A percentile compares a stretch with the other conserved stretches of the same genome.
phyloP scores from a whole-genome alignment of 2,888 invertebrate genomes.

The Xanthia icteritia region DNA sequence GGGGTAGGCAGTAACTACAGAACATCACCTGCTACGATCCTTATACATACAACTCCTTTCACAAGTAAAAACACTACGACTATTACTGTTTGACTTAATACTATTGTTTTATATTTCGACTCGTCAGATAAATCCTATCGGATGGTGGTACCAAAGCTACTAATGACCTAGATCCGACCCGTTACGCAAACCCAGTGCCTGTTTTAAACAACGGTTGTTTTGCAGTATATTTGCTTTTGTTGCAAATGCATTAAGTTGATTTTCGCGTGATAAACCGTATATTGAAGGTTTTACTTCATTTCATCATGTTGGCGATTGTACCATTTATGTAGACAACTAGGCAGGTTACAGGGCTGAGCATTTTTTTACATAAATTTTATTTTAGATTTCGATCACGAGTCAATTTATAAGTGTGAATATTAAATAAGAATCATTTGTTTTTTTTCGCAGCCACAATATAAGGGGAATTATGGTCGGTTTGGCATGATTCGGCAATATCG shows the following conservation, averaged over 20 bases:
- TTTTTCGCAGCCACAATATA: too few relatives aligned
- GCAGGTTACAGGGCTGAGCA: not conserved
- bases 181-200: constrained; percentile 30
- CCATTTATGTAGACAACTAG: not conserved
- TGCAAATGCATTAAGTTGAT: not conserved
- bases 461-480: too few relatives aligned
- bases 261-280: constrained; percentile 6
- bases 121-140: constrained; percentile 16
- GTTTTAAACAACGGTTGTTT: not conserved
- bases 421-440: not conserved
- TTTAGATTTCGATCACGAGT: not conserved
- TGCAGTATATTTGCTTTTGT: not conserved
- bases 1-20: too few relatives aligned
- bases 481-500: too few relatives aligned
- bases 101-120: not conserved
- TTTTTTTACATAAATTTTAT: not conserved
- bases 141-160: constrained; percentile 18
- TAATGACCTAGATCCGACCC: constrained; percentile 37
- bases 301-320: constrained; percentile 1
- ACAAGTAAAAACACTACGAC: not conserved
- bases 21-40: too few relatives aligned
- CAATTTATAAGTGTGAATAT: not conserved
- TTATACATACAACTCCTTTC: not conserved
- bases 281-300: not conserved
- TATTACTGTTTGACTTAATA: not conserved